Conservation (phyloP, 2,888 invertebrate species). For the Drosophila melanosoma region DNA sequence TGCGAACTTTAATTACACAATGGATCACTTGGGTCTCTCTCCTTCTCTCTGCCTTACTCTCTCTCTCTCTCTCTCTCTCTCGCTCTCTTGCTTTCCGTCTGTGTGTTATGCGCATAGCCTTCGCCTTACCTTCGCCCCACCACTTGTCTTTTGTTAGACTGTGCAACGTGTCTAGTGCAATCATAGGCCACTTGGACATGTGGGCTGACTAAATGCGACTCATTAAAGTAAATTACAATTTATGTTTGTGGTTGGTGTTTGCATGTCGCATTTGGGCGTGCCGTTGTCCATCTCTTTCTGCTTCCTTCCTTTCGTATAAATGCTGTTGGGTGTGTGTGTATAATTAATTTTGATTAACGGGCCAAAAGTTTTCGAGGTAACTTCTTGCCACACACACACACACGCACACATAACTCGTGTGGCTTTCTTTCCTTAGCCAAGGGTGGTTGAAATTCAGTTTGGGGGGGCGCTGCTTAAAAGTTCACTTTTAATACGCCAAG, state of each 20-base stretch:
- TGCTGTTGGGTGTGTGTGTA: conserved; percentile 39
- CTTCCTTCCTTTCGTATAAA: conserved; percentile 19
- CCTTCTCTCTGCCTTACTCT: not conserved
- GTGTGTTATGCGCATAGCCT: conserved; percentile 11
- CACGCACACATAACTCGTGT: conserved; percentile 12
- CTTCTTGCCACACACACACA: conserved; percentile 40
- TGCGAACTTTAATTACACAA: conserved; percentile 76
- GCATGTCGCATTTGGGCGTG: conserved; percentile 75
- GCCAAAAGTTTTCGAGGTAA: conserved; percentile 69
- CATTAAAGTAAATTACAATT: conserved; percentile 81
- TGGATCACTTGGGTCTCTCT: conserved; percentile 46
- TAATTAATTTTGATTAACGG: conserved; percentile 81
- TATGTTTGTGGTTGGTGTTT: conserved; percentile 62
- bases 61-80: not conserved
- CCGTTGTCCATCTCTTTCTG: conserved; percentile 32
- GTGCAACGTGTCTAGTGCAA: conserved; percentile 42
- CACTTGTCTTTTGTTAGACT: conserved; percentile 5
- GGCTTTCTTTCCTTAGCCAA: conserved; percentile 14
- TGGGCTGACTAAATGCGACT: conserved; percentile 73
- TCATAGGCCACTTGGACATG: conserved; percentile 52
- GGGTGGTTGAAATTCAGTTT: conserved; percentile 26
- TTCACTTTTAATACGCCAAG: conserved; percentile 41
- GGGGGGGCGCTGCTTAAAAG: conserved; percentile 28
- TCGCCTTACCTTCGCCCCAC: conserved; percentile 13
- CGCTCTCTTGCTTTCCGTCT: not conserved